Evolutionary conservation across 2,888 invertebrate genomes (phyloP), one percentile per base, ranked within the genome.

Genomic region (Drosophila falleni): DNA sequence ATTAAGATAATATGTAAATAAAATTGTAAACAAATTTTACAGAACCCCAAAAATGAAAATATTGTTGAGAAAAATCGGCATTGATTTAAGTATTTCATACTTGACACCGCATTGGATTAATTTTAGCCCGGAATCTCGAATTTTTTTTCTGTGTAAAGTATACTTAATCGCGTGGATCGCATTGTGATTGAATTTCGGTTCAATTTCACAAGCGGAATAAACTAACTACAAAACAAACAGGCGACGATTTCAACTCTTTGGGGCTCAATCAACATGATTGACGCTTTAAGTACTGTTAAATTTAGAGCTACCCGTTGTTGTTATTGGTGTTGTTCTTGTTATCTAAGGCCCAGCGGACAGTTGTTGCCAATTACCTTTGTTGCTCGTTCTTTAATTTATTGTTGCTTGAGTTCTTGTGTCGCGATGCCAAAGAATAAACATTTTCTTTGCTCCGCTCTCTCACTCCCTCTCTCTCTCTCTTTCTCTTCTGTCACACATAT

Each of bases 231-330:
- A 59, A 46, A 55, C 35, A 13, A 68, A 39, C 35, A n/a, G 49
- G 44, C 68, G 47, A 67, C 39, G 56, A 56, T 49, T 73, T 60
- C 33, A 68, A 71, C 53, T 46, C 68, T 78, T 67, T 51, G 62
- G 66, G 81, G 85, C 81, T 89, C 84, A 79, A 89, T 85, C 89
- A 89, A 65, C 26, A 54, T 85, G 85, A 85, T 63, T 77, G 85
- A 87, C 81, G 69, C 51, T 62, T 71, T 81, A 89, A 87, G 85
- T 64, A 67, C 67, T 73, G 51, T 80, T 72, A 68, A 67, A 70
- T 73, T 73, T 73, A 60, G 58, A 69, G 59, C 60, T 59, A 44
- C 15, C 54, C 31, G 35, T 62, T 63, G 39, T 26, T 46, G 33
- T 42, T 64, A 35, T 16, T 59, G 63, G 54, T 31, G 15, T 5